A percentile compares a stretch with the other conserved stretches of the same genome.
These are phyloP conservation scores for Smittia aterrima DNA, from an alignment of 2,888 invertebrate species.

Conservation along the genomic window DNA sequence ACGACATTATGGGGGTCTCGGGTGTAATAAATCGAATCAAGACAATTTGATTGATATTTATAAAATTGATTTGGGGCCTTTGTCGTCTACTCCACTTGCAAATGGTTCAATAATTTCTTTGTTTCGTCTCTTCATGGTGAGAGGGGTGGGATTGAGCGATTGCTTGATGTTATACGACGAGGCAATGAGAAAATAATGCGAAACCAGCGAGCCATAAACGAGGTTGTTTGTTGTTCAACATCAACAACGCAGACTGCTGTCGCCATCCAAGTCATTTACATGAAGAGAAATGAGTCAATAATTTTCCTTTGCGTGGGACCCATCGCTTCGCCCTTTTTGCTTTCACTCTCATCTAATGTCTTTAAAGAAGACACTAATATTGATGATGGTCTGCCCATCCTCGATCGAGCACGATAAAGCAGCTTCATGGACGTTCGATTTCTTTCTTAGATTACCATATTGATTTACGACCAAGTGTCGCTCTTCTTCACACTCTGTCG, in stretches of 20 bases:
- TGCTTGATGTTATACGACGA: constrained; percentile 4
- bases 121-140: neutral
- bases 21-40: neutral
- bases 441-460: constrained; percentile 29
- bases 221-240: constrained; percentile 21
- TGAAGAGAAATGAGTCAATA: constrained; percentile 14
- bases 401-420: neutral
- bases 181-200: constrained; percentile 24
- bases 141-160: neutral
- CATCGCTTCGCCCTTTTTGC: neutral
- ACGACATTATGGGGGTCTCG: too few relatives aligned
- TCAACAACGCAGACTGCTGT: constrained; percentile 33
- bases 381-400: too few relatives aligned
- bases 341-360: neutral
- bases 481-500: neutral
- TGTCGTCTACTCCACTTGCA: too few relatives aligned
- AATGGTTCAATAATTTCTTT: neutral
- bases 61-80: constrained; percentile 4
- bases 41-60: constrained; percentile 20
- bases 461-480: neutral
- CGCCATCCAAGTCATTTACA: constrained; percentile 10
- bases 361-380: neutral
- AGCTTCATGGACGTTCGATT: constrained; percentile 5
- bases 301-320: neutral
- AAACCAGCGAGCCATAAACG: constrained; percentile 7